Base-by-base conservation (phyloP, 1,140 invertebrate species). In the Drosophila funebris region DNA sequence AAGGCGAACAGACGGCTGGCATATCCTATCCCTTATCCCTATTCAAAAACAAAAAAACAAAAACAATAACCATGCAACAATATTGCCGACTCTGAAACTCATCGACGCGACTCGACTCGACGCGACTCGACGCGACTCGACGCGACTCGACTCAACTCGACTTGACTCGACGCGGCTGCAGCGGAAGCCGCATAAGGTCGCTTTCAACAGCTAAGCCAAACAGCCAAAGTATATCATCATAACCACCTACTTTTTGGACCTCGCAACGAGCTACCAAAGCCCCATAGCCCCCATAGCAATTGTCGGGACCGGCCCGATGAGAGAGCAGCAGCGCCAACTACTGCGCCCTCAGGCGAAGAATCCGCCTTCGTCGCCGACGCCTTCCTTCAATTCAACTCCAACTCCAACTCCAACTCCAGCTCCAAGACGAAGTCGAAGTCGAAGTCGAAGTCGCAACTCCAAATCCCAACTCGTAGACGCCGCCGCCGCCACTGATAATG, bases 201-300 rank as follows among this genome's bases (percentile, higher is more conserved):
- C 50, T 70, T 80, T 76, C 83, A 87, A 76, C 78, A 72, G 54
- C 77, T 50, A 73, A 84, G 76, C 80, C 73, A 62, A 73, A 73
- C 43, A 66, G 54, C 52, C 78, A 74, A 90, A 78, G 81, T 90
- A 82, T 85, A 90, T 90, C 85, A 90, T 90, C 87, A 90, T 66
- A 90, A 85, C 87, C 87, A 80, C 87, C 87, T 90, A 90, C 87
- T 76, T 78, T 73, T 72, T 27, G 63, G 48, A 37, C 56, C 57
- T 50, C 37, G 33, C 37, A 29, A 43, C 20, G 13, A 43, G 39
- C 61, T 48, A 44, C 33, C 33, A 36, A 36, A 13, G 16, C 39
- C 18, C 14, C 56, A 31, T 18, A 18, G 14, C 43, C 18, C 52
- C 33, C n/a, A 48, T 24, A 48, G 53, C 66, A 73, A 73, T 69